A percentile compares a stretch with the other conserved stretches of the same genome.
Evolutionary conservation across 2,888 invertebrate species (phyloP).

Genomic region (Limnephilus marmoratus): DNA sequence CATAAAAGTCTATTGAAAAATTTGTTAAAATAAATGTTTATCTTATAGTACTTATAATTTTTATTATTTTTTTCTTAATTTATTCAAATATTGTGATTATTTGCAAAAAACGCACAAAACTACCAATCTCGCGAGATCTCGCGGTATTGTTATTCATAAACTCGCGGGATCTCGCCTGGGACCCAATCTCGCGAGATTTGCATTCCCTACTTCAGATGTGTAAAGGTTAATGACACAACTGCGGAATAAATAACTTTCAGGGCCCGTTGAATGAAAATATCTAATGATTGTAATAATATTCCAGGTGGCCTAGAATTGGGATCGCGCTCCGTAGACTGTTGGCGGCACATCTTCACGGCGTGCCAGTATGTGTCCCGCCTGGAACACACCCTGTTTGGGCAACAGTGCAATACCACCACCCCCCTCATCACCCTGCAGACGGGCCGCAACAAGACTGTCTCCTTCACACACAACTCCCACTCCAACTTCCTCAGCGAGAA

Average conservation of each 20-base stretch:
- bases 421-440: slow-evolving; percentile 83
- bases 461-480: slow-evolving; percentile 78
- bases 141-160: too few relatives aligned
- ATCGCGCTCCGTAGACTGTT: slow-evolving; percentile 94
- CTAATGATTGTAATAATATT: slow-evolving; percentile 7
- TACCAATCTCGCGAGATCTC: too few relatives aligned
- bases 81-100: too few relatives aligned
- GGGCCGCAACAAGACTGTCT: slow-evolving; percentile 79
- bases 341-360: slow-evolving; percentile 97
- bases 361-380: slow-evolving; percentile 94
- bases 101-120: too few relatives aligned
- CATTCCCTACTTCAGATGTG: too few relatives aligned
- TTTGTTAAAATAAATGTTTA: too few relatives aligned
- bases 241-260: neutral
- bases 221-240: too few relatives aligned
- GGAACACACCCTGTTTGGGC: slow-evolving; percentile 93
- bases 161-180: too few relatives aligned
- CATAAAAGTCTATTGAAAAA: too few relatives aligned
- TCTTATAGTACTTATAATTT: too few relatives aligned
- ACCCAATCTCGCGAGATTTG: too few relatives aligned
- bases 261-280: neutral
- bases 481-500: slow-evolving; percentile 70
- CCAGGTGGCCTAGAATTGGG: slow-evolving; percentile 91
- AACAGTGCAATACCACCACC: slow-evolving; percentile 83
- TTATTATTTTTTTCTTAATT: too few relatives aligned